Evolutionary conservation across 2,888 invertebrate genomes (phyloP), one percentile per base, ranked within the genome.

Genomic region (Dryobotodes eremita): DNA sequence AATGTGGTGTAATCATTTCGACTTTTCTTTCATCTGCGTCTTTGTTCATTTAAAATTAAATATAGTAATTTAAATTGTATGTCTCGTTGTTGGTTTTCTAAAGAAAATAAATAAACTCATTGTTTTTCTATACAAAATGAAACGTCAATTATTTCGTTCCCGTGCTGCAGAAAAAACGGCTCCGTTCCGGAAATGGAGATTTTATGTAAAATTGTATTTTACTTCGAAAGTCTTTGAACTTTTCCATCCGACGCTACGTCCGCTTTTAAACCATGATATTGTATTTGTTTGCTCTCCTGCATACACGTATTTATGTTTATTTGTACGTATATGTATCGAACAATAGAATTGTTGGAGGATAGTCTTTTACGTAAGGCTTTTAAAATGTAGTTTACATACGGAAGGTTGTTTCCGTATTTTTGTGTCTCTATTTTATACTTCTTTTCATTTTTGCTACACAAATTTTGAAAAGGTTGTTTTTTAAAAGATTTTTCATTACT

Each of bases 331-430:
- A 31, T 71, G 75, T 72, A 72, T 85, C 64, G 77, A 82, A 74
- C 74, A 86, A 85, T 82, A 85, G 64, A 77, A 75, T 68, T 69
- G 55, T 46, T 77, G 46, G 68, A 75, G 71, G 69, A 77, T 79
- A 86, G 64, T 71, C 65, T 48, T 62, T 83, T 78, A 76, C 71
- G 66, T 57, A 80, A 77, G 68, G 80, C 77, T 86, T 79, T 86
- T 85, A 78, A 80, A 85, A 71, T 80, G 71, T 61, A 70, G 80
- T 80, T 79, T 86, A 50, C 57, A 81, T 76, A 61, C 46, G 75
- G 23, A 71, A 59, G 31, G 65, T 17, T 57, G 79, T 46, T 53
- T 69, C 36, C 61, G 84, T 71, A 83, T 68, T 71, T 70, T 53
- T 70, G 46, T 77, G 53, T 55, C n/a, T 23, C n/a, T 50, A 31